Conservation (phyloP, 2,113 vertebrate species). For the Rousettus leschenaultii region DNA sequence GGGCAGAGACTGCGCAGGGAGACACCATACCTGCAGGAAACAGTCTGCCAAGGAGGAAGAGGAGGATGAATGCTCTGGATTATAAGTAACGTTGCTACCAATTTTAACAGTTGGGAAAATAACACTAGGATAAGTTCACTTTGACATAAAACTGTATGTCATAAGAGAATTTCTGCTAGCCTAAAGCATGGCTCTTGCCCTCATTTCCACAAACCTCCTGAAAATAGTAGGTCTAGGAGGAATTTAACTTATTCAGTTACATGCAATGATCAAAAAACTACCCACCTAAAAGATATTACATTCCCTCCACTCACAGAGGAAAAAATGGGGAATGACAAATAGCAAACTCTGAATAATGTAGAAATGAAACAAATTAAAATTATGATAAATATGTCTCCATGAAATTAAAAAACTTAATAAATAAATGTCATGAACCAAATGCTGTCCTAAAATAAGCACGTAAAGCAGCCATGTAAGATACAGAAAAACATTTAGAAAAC, state of each 20-base stretch:
- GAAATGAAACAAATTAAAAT: neutral
- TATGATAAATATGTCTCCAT: neutral
- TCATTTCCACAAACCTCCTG: neutral
- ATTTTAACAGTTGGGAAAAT: neutral
- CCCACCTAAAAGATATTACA: neutral
- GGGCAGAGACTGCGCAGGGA: neutral
- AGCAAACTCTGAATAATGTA: neutral
- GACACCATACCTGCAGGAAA: accelerated
- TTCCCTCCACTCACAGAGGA: neutral
- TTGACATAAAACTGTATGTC: neutral
- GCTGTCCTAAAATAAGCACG: neutral
- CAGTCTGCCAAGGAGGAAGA: accelerated
- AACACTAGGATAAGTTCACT: neutral
- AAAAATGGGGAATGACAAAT: neutral
- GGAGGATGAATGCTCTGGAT: accelerated
- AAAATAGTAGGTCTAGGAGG: neutral
- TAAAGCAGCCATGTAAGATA: neutral
- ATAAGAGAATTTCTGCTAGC: neutral
- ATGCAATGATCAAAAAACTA: neutral
- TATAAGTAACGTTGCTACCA: neutral
- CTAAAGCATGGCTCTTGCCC: neutral
- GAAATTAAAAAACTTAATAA: neutral
- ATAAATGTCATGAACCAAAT: neutral
- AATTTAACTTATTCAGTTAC: neutral
- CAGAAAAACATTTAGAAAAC: neutral